These are phyloP conservation scores for Orthosia incerta DNA, from an alignment of 2,888 invertebrate genomes.

Conservation along the genomic window DNA sequence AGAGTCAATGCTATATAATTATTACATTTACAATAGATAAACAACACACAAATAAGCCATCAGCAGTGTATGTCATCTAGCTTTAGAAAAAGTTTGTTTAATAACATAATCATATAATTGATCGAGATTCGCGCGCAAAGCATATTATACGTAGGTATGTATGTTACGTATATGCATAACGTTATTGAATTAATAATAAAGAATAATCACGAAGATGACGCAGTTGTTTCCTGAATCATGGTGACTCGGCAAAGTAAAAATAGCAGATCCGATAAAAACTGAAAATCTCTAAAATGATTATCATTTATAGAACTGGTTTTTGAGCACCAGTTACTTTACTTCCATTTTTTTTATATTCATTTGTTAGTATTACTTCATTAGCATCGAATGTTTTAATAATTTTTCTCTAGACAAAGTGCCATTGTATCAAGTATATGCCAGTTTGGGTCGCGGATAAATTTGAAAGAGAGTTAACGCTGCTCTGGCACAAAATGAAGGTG, in stretches of 20 bases:
- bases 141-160: not conserved
- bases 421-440: too few relatives aligned
- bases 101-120: too few relatives aligned
- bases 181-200: constrained; percentile 23
- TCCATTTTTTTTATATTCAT: constrained; percentile 11
- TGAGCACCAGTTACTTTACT: not conserved
- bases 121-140: not conserved
- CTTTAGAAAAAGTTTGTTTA: not conserved
- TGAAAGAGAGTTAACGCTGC: too few relatives aligned
- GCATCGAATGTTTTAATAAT: not conserved
- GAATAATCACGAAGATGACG: not conserved
- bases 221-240: constrained; percentile 26
- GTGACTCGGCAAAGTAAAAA: constrained; percentile 13
- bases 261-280: constrained; percentile 14
- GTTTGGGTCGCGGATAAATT: too few relatives aligned
- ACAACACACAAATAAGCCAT: too few relatives aligned
- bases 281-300: constrained; percentile 3
- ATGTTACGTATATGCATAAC: not conserved
- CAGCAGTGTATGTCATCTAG: too few relatives aligned
- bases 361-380: not conserved
- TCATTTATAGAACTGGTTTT: constrained; percentile 4
- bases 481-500: too few relatives aligned
- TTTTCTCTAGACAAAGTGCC: too few relatives aligned
- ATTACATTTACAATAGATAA: too few relatives aligned
- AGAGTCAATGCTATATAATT: too few relatives aligned